Percentiles rank a stretch among this genome's conserved stretches.
These are phyloP conservation scores for Caiman crocodilus DNA, from an alignment of 2,797 vertebrate genomes.

Conservation along the genomic window DNA sequence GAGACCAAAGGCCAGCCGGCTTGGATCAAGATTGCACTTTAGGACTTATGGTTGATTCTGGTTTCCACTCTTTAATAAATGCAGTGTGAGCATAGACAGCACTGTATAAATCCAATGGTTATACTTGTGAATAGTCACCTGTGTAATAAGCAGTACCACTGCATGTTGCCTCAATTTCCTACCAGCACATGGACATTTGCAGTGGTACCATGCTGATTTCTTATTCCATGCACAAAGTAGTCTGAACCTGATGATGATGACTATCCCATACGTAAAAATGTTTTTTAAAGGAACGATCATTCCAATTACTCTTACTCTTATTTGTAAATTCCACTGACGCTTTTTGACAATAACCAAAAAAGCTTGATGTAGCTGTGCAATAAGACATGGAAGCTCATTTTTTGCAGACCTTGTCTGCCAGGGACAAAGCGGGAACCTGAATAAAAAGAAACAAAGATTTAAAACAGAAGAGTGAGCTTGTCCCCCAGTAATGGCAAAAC, in stretches of 20 bases:
- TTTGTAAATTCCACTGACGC: neutral
- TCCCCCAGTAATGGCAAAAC: rapidly evolving
- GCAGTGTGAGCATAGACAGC: neutral
- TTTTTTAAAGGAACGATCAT: neutral
- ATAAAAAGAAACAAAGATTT: neutral
- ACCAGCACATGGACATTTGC: neutral
- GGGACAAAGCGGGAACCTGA: neutral
- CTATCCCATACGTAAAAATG: neutral
- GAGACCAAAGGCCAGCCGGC: neutral
- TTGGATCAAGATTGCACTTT: neutral
- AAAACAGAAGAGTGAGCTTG: neutral
- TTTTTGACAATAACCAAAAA: neutral
- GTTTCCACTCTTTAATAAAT: neutral
- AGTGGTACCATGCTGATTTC: neutral
- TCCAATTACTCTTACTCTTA: neutral
- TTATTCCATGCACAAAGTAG: neutral
- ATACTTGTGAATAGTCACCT: neutral
- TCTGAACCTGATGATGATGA: neutral
- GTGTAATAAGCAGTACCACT: neutral
- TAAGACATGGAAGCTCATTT: neutral
- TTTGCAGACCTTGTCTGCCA: neutral
- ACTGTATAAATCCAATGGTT: neutral
- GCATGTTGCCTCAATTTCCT: neutral
- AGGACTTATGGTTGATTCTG: neutral
- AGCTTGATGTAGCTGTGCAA: neutral